Conservation (phyloP, 1,140 invertebrate species). For the Melanaphis sacchari region DNA sequence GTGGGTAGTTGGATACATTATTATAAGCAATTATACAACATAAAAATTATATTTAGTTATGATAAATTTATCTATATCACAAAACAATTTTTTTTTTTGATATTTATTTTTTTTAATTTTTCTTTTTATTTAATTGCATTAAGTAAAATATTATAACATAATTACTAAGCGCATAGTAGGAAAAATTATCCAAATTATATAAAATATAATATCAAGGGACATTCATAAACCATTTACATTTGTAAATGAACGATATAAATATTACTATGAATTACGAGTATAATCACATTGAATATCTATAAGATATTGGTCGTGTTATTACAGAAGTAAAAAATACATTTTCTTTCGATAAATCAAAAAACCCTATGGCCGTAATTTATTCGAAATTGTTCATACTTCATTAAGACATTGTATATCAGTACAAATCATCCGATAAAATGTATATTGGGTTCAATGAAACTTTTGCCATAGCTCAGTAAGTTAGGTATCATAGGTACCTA, state of each 20-base stretch:
- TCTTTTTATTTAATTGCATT: too few species aligned
- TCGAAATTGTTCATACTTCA: not conserved
- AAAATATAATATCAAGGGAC: too few species aligned
- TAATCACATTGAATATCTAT: not conserved
- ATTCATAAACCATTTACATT: too few species aligned
- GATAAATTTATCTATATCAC: too few species aligned
- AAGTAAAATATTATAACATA: too few species aligned
- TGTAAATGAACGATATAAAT: not conserved
- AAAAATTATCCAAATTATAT: not conserved
- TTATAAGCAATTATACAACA: too few species aligned
- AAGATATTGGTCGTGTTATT: not conserved
- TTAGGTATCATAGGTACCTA: not conserved
- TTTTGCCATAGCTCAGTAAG: not conserved
- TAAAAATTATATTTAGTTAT: too few species aligned
- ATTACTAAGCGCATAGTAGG: not conserved
- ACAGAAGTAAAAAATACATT: not conserved
- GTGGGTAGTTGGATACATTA: too few species aligned
- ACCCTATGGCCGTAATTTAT: not conserved
- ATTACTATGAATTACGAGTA: not conserved
- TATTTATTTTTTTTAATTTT: too few species aligned
- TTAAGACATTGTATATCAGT: not conserved
- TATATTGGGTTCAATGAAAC: not conserved
- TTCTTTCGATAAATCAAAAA: constrained; percentile 15
- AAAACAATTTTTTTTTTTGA: too few species aligned
- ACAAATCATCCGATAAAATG: not conserved